These are phyloP conservation scores for Rhinatrema bivittatum DNA, from an alignment of 2,797 vertebrate genomes.

Conservation along the genomic window DNA sequence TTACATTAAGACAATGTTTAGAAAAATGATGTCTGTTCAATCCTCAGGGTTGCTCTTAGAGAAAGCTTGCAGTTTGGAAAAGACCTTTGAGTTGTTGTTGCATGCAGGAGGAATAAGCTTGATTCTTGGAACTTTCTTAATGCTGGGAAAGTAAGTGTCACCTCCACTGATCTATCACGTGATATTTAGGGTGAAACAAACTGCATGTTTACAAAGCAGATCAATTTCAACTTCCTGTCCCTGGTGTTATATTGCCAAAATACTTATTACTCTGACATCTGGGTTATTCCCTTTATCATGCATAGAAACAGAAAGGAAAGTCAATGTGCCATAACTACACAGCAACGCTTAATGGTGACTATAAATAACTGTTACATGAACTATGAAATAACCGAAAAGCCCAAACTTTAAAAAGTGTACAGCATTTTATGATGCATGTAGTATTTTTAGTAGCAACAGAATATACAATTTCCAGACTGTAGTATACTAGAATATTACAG, in stretches of 20 bases:
- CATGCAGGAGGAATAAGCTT: background rate
- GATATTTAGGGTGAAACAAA: constrained; percentile 23
- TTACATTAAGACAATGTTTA: constrained; percentile 9
- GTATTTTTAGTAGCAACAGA: constrained; percentile 35
- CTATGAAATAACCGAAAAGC: constrained; percentile 14
- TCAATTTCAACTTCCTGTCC: too few relatives aligned
- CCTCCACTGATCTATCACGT: constrained; percentile 3
- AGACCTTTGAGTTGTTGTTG: constrained; percentile 11
- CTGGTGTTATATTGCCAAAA: background rate
- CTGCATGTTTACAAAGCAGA: constrained; percentile 10
- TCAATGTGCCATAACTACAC: constrained; percentile 17
- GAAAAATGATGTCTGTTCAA: constrained; percentile 1
- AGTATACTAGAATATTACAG: constrained; percentile 33
- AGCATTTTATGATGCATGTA: constrained; percentile 28
- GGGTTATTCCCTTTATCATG: constrained; percentile 30
- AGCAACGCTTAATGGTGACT: constrained; percentile 11
- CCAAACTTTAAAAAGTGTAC: constrained; percentile 13
- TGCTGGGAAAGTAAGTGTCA: constrained; percentile 22
- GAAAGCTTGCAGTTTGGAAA: constrained; percentile 15
- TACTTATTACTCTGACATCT: constrained; percentile 14
- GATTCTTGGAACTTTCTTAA: background rate
- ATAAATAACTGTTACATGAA: constrained; percentile 9
- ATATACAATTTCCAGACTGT: constrained; percentile 27
- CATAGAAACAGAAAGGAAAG: constrained; percentile 23
- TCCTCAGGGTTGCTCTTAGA: constrained; percentile 14